These are phyloP conservation scores for Pelobates fuscus DNA, from an alignment of 2,113 vertebrate species.

Conservation along the genomic window DNA sequence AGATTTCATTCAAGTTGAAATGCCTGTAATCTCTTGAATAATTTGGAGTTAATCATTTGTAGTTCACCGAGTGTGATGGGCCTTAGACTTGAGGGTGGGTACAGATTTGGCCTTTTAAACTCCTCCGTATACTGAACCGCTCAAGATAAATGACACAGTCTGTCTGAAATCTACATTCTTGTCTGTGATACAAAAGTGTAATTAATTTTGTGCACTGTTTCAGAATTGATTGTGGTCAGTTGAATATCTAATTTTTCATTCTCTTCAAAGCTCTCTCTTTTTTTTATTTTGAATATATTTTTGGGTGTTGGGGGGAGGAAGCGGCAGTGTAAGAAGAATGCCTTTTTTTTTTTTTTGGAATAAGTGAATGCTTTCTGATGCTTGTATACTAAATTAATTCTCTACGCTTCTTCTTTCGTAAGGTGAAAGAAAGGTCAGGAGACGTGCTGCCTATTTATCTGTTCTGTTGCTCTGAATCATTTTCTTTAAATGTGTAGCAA, in stretches of 20 bases:
- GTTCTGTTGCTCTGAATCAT: slow-evolving; percentile 55
- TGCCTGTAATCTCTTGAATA: slow-evolving; percentile 79
- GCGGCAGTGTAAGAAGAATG: slow-evolving; percentile 57
- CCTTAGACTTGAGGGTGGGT: slow-evolving; percentile 76
- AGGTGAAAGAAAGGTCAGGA: slow-evolving; percentile 79
- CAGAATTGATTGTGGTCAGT: slow-evolving; percentile 93
- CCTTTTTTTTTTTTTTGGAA: slow-evolving; percentile 52
- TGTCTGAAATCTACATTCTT: slow-evolving; percentile 79
- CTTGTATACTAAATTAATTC: slow-evolving; percentile 63
- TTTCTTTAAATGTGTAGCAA: slow-evolving; percentile 33
- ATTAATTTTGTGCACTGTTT: slow-evolving; percentile 97
- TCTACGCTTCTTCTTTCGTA: slow-evolving; percentile 69
- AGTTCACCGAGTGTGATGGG: slow-evolving; percentile 73
- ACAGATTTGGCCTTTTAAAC: slow-evolving; percentile 82
- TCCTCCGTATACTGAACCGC: slow-evolving; percentile 76
- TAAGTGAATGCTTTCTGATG: slow-evolving; percentile 52
- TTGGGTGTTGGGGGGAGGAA: not conserved
- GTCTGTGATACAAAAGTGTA: slow-evolving; percentile 88
- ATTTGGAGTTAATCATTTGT: slow-evolving; percentile 91
- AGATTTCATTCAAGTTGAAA: slow-evolving; percentile 74
- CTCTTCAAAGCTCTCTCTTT: slow-evolving; percentile 71
- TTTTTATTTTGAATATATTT: slow-evolving; percentile 22
- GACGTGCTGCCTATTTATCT: slow-evolving; percentile 58
- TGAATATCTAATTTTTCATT: slow-evolving; percentile 88
- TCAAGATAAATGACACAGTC: slow-evolving; percentile 81